These are phyloP conservation scores for Sebastolobus altivelis DNA, from an alignment of 2,797 vertebrate species.

Conservation along the genomic window DNA sequence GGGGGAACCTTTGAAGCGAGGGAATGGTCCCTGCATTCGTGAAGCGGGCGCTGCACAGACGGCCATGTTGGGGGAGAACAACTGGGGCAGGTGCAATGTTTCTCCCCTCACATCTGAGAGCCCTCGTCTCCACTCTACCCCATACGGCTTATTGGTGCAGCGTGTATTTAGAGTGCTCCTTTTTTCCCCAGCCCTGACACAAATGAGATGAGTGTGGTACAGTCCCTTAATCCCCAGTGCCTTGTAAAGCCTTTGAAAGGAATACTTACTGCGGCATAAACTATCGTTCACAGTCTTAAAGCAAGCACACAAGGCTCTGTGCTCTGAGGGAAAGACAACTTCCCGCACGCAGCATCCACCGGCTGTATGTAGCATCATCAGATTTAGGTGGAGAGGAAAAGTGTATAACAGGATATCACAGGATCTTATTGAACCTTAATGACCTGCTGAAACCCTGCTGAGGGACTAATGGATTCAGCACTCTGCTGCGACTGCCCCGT, in stretches of 20 bases:
- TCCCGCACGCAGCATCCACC: slow-evolving; percentile 34
- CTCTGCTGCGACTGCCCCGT: slow-evolving; percentile 51
- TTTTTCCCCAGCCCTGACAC: slow-evolving; percentile 72
- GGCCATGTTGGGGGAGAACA: slow-evolving; percentile 80
- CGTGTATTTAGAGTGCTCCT: slow-evolving; percentile 74
- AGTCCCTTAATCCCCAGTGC: slow-evolving; percentile 77
- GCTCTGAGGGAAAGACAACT: slow-evolving; percentile 56
- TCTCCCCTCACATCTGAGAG: slow-evolving; percentile 61
- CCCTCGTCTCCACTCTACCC: slow-evolving; percentile 53
- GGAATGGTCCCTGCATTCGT: slow-evolving; percentile 77
- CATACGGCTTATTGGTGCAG: slow-evolving; percentile 62
- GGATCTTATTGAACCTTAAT: slow-evolving; percentile 63
- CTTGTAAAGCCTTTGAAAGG: slow-evolving; percentile 83
- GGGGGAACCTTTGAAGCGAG: slow-evolving; percentile 84
- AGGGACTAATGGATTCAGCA: slow-evolving; percentile 67
- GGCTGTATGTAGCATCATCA: slow-evolving; percentile 45
- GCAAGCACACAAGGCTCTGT: slow-evolving; percentile 50
- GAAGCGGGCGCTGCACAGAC: slow-evolving; percentile 67
- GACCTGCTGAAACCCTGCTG: slow-evolving; percentile 56
- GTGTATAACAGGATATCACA: slow-evolving; percentile 50
- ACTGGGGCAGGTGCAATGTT: slow-evolving; percentile 73
- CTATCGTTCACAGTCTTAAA: slow-evolving; percentile 73
- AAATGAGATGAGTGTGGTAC: slow-evolving; percentile 79
- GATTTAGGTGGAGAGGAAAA: slow-evolving; percentile 60
- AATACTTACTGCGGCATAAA: slow-evolving; percentile 80